Evolutionary conservation across 1,140 invertebrate species (phyloP).

Genomic region (Drosophila pseudoananassae): DNA sequence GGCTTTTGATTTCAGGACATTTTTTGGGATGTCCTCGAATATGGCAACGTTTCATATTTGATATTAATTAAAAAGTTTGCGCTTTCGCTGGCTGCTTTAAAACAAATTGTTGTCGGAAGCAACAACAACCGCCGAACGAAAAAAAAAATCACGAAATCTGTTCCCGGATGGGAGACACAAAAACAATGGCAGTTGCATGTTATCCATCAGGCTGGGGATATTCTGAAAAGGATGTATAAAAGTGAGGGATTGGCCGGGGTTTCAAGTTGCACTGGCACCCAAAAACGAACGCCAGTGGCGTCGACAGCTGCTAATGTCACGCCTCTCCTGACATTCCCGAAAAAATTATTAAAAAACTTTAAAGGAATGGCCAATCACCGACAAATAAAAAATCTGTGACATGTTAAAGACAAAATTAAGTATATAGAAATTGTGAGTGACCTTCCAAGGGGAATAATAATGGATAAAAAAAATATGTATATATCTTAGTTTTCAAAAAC

Average conservation of each 20-base stretch:
- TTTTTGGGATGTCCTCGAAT: constrained; percentile 38
- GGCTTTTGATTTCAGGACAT: constrained; percentile 25
- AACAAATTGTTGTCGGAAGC: constrained; percentile 66
- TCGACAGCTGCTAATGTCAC: constrained; percentile 75
- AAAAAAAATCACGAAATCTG: constrained; percentile 48
- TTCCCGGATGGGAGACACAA: constrained; percentile 51
- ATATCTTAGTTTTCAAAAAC: too few species aligned
- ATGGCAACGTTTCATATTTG: constrained; percentile 77
- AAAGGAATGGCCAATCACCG: neutral
- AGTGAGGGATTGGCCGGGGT: constrained; percentile 2
- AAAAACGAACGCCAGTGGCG: constrained; percentile 42
- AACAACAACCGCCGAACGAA: constrained; percentile 17
- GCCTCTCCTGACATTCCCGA: constrained; percentile 53
- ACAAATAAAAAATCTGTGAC: constrained; percentile 28
- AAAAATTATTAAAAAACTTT: constrained; percentile 19
- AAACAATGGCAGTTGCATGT: constrained; percentile 65
- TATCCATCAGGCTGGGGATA: constrained; percentile 50
- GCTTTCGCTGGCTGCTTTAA: constrained; percentile 60
- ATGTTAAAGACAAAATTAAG: constrained; percentile 14
- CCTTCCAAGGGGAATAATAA: constrained; percentile 15
- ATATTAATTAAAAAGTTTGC: constrained; percentile 82
- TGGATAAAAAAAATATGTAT: neutral
- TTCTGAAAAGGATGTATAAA: constrained; percentile 16
- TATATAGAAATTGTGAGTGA: constrained; percentile 43
- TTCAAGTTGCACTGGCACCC: constrained; percentile 48